These are phyloP conservation scores for Lucifuga dentata DNA, from an alignment of 2,113 vertebrate genomes.

Conservation along the genomic window DNA sequence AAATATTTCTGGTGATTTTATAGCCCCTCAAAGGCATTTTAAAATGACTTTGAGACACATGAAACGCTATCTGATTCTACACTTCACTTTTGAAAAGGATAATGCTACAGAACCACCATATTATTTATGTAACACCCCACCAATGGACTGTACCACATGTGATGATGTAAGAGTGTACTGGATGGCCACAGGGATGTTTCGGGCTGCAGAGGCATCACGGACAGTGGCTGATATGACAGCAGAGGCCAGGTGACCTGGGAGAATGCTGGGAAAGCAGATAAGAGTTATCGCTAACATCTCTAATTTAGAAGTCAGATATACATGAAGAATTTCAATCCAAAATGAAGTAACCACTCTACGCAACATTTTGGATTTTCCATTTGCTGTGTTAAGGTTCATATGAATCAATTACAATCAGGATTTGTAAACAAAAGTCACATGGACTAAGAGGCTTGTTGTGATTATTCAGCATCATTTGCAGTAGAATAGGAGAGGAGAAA, in stretches of 20 bases:
- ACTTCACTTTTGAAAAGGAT: no score
- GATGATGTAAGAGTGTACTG: slow-evolving; percentile 80
- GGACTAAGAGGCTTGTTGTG: not conserved
- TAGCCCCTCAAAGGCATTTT: no score
- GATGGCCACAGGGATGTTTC: slow-evolving; percentile 78
- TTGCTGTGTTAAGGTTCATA: no score
- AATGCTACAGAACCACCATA: no score
- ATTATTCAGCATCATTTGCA: not conserved
- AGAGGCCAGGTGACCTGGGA: slow-evolving; percentile 69
- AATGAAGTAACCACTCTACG: not conserved
- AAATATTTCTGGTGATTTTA: no score
- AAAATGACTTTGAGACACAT: no score
- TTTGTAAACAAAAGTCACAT: no score
- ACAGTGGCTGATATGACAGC: slow-evolving; percentile 83
- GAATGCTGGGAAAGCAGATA: slow-evolving; percentile 48
- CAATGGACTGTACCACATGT: slow-evolving; percentile 52
- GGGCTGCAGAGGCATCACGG: slow-evolving; percentile 64
- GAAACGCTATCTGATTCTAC: no score
- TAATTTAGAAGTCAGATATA: not conserved
- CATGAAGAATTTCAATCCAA: not conserved
- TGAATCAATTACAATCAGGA: no score
- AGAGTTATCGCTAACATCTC: not conserved
- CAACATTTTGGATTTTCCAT: no score
- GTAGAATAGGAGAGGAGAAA: not conserved
- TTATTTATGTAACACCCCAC: no score